Base-by-base conservation (phyloP, 2,797 vertebrate genomes). In the Cyclopterus lumpus region DNA sequence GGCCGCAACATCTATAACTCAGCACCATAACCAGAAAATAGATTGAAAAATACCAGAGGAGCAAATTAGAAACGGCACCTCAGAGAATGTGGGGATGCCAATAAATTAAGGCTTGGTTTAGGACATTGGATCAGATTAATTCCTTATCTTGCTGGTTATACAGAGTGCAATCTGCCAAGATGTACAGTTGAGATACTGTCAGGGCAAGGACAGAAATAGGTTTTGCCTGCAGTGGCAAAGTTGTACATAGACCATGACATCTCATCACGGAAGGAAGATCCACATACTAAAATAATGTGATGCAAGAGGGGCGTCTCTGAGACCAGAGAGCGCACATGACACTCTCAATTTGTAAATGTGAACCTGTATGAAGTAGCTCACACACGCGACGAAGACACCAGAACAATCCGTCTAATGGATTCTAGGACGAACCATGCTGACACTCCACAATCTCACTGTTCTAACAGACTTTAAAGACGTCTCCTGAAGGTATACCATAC, bases 71-170 rank as follows among this genome's bases (percentile, higher is more conserved):
- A 80, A 86, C 7, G 8, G 59, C 75, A 69, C 58, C 63, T 61
- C 36, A 28, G 72, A 65, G 73, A 62, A 68, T 54, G 54, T 11
- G 53, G 59, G 71, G 4, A 32, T 26, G 66, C 26, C 51, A 53
- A 61, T 88, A 88, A 86, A 88, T 87, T 26, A 11, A 65, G 36
- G 14, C n/a, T 65, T 46, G 49, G 40, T 67, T 75, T 24, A 44
- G 58, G 59, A 12, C 0, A 4, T 30, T 61, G 15, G 49, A 58
- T 64, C 18, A 44, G 59, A 71, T 62, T 38, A 66, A 71, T 85
- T 81, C 15, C 73, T 67, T 55, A 58, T 22, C 34, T 9, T 36
- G 6, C 65, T 62, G 58, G 67, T 83, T 70, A 53, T 26, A 69
- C 0, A 0, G 53, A 58, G 34, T 28, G 24, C 28, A 59, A 74